Percentiles rank a stretch among this genome's conserved stretches.
These are phyloP conservation scores for Coptodon bakossiorum DNA, from an alignment of 2,113 vertebrate genomes.

Conservation along the genomic window DNA sequence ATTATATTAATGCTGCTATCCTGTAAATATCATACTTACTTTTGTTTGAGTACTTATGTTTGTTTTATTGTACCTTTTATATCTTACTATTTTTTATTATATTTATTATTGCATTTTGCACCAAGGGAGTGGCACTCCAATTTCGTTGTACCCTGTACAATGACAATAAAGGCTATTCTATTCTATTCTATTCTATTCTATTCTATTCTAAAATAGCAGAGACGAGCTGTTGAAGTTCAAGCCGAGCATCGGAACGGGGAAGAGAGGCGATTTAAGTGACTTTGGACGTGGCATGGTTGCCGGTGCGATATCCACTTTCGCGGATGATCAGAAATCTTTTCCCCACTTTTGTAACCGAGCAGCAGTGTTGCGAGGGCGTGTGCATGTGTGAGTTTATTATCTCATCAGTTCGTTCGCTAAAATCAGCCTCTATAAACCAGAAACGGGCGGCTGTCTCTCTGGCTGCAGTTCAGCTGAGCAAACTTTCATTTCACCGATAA, in stretches of 20 bases:
- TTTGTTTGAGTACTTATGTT: too few species aligned
- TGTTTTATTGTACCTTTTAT: too few species aligned
- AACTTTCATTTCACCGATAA: background rate
- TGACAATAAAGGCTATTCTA: too few species aligned
- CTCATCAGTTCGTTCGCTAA: background rate
- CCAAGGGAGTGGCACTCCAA: too few species aligned
- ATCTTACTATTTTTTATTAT: too few species aligned
- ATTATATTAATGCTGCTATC: too few species aligned
- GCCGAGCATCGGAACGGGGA: accelerated
- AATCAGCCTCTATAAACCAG: background rate
- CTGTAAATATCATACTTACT: too few species aligned
- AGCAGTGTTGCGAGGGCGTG: background rate
- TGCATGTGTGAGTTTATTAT: background rate
- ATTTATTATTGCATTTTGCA: too few species aligned
- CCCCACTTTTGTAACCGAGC: background rate
- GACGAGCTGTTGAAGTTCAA: background rate
- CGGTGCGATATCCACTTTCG: background rate
- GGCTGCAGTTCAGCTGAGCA: background rate
- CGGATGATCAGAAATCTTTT: background rate
- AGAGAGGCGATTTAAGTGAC: background rate
- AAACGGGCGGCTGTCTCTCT: background rate
- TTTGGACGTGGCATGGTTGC: background rate
- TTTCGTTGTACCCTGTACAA: too few species aligned
- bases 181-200: too few species aligned
- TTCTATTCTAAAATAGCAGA: too few species aligned